phyloP scores from a whole-genome alignment of 2,888 invertebrate genomes.

The Drosophila lutescens region DNA sequence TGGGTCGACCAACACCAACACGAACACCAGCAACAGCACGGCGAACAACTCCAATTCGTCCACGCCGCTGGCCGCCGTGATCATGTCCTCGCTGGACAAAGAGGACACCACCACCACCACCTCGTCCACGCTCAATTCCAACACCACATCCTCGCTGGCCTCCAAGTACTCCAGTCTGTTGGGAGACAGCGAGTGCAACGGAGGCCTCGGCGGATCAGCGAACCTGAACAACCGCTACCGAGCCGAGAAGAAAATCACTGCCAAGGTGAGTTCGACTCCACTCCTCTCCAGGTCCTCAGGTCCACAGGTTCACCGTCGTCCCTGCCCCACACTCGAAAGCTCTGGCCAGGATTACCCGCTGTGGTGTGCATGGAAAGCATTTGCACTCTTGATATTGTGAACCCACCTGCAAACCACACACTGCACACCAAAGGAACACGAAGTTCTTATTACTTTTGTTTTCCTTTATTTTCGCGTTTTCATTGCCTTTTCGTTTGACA shows the following conservation, averaged over 20 bases:
- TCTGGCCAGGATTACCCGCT: slow-evolving; percentile 20
- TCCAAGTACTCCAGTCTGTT: slow-evolving; percentile 81
- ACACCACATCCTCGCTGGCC: slow-evolving; percentile 79
- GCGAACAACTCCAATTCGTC: slow-evolving; percentile 80
- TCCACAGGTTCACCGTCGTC: background rate
- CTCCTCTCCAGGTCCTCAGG: background rate
- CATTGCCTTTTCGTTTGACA: slow-evolving; percentile 43
- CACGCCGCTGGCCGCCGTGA: slow-evolving; percentile 80
- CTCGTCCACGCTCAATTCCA: slow-evolving; percentile 76
- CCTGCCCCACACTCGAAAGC: slow-evolving; percentile 35
- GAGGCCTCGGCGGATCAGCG: slow-evolving; percentile 63
- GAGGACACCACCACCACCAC: slow-evolving; percentile 78
- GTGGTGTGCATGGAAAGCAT: slow-evolving; percentile 35
- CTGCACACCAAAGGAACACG: slow-evolving; percentile 33
- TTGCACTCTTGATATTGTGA: slow-evolving; percentile 39
- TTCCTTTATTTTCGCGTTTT: slow-evolving; percentile 40
- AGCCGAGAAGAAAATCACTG: slow-evolving; percentile 84
- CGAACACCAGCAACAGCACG: slow-evolving; percentile 75
- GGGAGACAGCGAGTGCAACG: slow-evolving; percentile 79
- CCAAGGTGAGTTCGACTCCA: slow-evolving; percentile 80
- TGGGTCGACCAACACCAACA: slow-evolving; percentile 71
- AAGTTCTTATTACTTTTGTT: slow-evolving; percentile 29
- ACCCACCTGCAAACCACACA: slow-evolving; percentile 16
- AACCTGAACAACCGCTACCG: slow-evolving; percentile 83
- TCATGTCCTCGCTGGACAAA: slow-evolving; percentile 76